Conservation (phyloP, 2,888 invertebrate genomes). For the Drosophila lacicola region DNA sequence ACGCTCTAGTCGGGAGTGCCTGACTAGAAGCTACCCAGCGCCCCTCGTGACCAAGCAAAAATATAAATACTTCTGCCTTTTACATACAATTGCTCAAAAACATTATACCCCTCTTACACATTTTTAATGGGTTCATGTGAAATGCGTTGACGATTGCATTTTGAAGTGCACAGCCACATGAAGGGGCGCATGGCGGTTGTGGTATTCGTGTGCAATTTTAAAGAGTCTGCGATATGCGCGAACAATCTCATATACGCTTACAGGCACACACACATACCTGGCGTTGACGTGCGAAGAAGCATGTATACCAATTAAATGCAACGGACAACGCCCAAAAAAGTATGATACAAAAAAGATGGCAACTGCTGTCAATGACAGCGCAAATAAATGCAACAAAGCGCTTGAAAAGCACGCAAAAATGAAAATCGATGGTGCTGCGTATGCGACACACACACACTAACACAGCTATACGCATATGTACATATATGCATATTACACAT, state of each 20-base stretch:
- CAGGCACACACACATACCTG: conserved; percentile 8
- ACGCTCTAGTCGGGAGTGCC: background rate
- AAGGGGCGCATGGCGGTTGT: conserved; percentile 15
- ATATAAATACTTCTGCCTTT: no score
- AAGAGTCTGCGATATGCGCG: conserved; percentile 19
- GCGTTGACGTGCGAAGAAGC: conserved; percentile 54
- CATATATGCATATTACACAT: conserved; percentile 27
- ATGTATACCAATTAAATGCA: conserved; percentile 77
- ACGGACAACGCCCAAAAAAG: conserved; percentile 77
- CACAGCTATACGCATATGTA: background rate
- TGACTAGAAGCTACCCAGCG: no score
- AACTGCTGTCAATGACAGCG: conserved; percentile 75
- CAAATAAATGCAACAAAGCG: conserved; percentile 76
- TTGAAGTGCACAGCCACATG: conserved; percentile 65
- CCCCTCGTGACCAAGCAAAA: no score
- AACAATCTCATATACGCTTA: conserved; percentile 1
- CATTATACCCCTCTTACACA: no score
- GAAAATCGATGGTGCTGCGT: conserved; percentile 67
- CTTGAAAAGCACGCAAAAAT: conserved; percentile 72
- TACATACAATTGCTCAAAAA: no score
- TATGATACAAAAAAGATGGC: conserved; percentile 51
- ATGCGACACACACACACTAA: conserved; percentile 14
- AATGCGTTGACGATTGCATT: conserved; percentile 73
- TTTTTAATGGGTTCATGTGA: conserved; percentile 22
- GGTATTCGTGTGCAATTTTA: conserved; percentile 23